These are phyloP conservation scores for Paramisgurnus dabryanus DNA, from an alignment of 2,113 vertebrate genomes.

Conservation along the genomic window DNA sequence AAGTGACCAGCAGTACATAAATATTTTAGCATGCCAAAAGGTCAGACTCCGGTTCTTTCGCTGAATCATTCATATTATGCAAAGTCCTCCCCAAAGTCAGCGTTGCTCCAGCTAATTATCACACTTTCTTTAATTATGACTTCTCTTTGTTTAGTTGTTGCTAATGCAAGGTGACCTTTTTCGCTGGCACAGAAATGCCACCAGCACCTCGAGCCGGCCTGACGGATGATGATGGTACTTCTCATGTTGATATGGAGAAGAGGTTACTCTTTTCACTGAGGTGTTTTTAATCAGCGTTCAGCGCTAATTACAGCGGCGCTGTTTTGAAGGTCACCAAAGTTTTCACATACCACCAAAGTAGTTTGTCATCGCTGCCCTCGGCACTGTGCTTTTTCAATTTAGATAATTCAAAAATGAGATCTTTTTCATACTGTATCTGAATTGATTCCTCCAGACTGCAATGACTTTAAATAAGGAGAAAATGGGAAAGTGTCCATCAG, in stretches of 20 bases:
- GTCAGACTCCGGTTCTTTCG: conserved; percentile 58
- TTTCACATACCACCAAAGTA: conserved; percentile 35
- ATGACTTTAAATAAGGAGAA: too few species aligned
- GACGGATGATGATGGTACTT: conserved; percentile 66
- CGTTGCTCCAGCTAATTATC: conserved; percentile 67
- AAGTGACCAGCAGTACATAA: conserved; percentile 64
- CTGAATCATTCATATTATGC: conserved; percentile 66
- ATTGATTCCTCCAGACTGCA: too few species aligned
- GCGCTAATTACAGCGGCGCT: conserved; percentile 69
- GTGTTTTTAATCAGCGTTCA: conserved; percentile 30
- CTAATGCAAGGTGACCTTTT: conserved; percentile 74
- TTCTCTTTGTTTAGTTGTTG: conserved; percentile 58
- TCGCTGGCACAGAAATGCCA: conserved; percentile 65
- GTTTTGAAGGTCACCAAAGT: conserved; percentile 70
- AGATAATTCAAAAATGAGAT: too few species aligned
- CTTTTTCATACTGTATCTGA: too few species aligned
- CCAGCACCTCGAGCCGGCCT: conserved; percentile 56
- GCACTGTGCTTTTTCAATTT: background rate
- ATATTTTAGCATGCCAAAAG: conserved; percentile 63
- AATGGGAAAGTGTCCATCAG: too few species aligned
- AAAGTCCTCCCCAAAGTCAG: conserved; percentile 60
- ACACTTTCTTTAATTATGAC: conserved; percentile 72
- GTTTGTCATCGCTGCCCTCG: conserved; percentile 43
- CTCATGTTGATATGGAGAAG: conserved; percentile 57
- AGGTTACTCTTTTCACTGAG: conserved; percentile 20